Evolutionary conservation across 1,140 invertebrate genomes (phyloP).

Genomic region (Drosophila pachea): DNA sequence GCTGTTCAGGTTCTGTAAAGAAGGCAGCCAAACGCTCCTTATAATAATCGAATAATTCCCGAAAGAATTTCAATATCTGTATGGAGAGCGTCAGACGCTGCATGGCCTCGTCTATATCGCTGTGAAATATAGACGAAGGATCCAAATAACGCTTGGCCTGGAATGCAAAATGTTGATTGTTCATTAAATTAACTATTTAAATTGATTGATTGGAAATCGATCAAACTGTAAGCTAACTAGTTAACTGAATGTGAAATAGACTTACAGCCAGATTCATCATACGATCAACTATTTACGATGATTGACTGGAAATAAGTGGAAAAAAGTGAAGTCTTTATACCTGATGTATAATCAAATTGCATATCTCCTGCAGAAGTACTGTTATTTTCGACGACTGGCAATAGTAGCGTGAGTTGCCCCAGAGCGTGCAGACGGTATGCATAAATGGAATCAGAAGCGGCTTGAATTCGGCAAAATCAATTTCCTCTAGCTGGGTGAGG

Average conservation of each 20-base stretch:
- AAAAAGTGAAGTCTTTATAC: conserved; percentile 72
- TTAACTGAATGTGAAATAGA: too few relatives aligned
- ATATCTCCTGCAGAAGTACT: conserved; percentile 92
- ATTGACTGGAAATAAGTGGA: too few relatives aligned
- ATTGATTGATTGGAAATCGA: neutral
- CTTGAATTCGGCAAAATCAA: conserved; percentile 89
- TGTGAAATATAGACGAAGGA: conserved; percentile 92
- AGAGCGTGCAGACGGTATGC: conserved; percentile 92
- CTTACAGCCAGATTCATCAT: too few relatives aligned
- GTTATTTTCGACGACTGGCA: conserved; percentile 93
- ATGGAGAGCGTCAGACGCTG: conserved; percentile 87
- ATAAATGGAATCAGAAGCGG: conserved; percentile 88
- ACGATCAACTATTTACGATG: too few relatives aligned
- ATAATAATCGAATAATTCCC: conserved; percentile 84
- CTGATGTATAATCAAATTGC: conserved; percentile 93
- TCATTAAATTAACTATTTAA: neutral
- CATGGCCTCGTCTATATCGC: conserved; percentile 92
- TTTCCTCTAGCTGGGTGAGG: conserved; percentile 90
- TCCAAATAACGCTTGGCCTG: conserved; percentile 91
- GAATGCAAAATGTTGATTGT: conserved; percentile 38
- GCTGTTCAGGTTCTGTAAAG: conserved; percentile 71
- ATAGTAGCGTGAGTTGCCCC: conserved; percentile 93
- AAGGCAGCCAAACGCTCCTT: conserved; percentile 84
- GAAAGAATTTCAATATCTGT: conserved; percentile 83
- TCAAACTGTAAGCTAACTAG: too few relatives aligned